Evolutionary conservation across 2,113 vertebrate genomes (phyloP), one percentile per base, ranked within the genome.

Genomic region (Phylloscopus whistleri): DNA sequence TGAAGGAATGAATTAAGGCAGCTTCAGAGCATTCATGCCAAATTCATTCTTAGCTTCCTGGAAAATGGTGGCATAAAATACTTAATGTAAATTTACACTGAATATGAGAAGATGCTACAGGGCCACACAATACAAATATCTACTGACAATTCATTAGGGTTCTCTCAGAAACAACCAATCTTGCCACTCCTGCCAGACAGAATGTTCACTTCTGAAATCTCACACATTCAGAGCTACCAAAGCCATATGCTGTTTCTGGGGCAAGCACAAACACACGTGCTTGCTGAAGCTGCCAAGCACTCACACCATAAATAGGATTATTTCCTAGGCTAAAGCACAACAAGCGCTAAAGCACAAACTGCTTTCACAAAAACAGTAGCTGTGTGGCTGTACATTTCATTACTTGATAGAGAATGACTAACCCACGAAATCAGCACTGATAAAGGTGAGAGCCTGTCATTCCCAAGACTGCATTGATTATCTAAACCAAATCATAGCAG

Each of bases 241-340:
- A 95, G 44, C 41, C 77, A 73, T 49, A 72, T 75, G 88, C 64
- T 44, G 3, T 72, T 56, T 81, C 49, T 31, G 41, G 87, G 20
- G 49, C 66, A 93, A 81, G 41, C 26, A 80, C 79, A 84, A 91
- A 83, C 87, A 93, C 56, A 73, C 0, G 2, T 10, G 55, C 48
- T 86, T 90, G 70, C 77, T 74, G 70, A 91, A 59, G 62, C 59
- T 87, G 84, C 66, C 92, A 96, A 84, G 63, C 67, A 74, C 55
- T 43, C 73, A 94, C 39, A 77, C 28, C 60, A 59, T 19, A 58
- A 72, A 90, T 49, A 78, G 22, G 60, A 89, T 79, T 74, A 52
- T 69, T 49, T 67, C 52, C 16, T 67, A 30, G 44, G 59, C 44
- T 92, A 90, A 93, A 87, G 35, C 28, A 37, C 9, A 93, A 64